Conservation (phyloP, 2,888 invertebrate species). For the Lumbricus terrestris region DNA sequence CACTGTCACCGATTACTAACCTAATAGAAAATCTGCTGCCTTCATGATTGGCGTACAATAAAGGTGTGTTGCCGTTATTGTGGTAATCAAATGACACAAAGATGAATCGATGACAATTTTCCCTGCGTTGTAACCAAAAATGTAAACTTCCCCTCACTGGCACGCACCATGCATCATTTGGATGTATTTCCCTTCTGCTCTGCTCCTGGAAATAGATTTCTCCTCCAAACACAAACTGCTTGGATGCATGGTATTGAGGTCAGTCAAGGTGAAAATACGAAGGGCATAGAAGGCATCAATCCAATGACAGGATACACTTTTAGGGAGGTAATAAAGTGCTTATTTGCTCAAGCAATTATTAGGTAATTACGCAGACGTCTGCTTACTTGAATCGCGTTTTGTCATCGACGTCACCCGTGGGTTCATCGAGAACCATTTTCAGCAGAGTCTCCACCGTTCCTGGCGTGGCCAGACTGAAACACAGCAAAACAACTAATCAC, state of each 20-base stretch:
- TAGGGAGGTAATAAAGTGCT: neutral
- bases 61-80: too few species aligned
- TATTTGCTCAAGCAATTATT: neutral
- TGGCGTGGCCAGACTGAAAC: slow-evolving; percentile 74
- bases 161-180: too few species aligned
- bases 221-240: neutral
- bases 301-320: neutral
- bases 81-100: too few species aligned
- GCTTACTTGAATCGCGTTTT: slow-evolving; percentile 73
- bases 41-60: too few species aligned
- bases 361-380: neutral
- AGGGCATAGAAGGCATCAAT: neutral
- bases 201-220: too few species aligned
- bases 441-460: slow-evolving; percentile 84
- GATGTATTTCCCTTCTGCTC: too few species aligned
- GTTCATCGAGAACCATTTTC: slow-evolving; percentile 81
- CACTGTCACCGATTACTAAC: too few species aligned
- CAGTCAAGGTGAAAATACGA: neutral
- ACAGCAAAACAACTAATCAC: neutral
- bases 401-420: slow-evolving; percentile 74
- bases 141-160: too few species aligned
- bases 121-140: neutral
- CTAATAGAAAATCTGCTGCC: too few species aligned
- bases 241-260: neutral
- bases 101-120: neutral